These are phyloP conservation scores for Agrilus biguttatus DNA, from an alignment of 2,888 invertebrate species.

Conservation along the genomic window DNA sequence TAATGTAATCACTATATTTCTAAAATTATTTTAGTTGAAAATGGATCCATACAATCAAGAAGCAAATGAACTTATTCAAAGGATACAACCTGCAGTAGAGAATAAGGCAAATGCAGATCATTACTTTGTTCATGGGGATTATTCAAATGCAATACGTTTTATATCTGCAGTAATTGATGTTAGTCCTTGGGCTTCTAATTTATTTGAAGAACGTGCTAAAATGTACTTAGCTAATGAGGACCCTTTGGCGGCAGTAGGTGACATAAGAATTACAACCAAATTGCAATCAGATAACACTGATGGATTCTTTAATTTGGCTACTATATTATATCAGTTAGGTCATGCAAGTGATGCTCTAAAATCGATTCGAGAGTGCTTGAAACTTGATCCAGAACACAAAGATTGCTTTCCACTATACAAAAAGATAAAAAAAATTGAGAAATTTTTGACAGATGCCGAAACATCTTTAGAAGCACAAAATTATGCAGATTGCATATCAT, in stretches of 20 bases:
- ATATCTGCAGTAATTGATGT: conserved; percentile 57
- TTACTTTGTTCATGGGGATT: conserved; percentile 41
- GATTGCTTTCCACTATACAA: conserved; percentile 93
- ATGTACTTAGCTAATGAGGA: conserved; percentile 69
- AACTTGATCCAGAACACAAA: conserved; percentile 94
- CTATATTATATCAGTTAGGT: conserved; percentile 77
- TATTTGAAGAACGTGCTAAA: conserved; percentile 77
- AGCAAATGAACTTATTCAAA: conserved; percentile 52
- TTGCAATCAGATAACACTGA: conserved; percentile 83
- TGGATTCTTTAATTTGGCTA: conserved; percentile 70
- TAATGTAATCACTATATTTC: not conserved
- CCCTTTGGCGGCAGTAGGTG: conserved; percentile 73
- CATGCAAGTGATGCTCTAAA: conserved; percentile 82
- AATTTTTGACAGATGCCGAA: conserved; percentile 57
- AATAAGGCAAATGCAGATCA: conserved; percentile 51
- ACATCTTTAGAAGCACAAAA: conserved; percentile 43
- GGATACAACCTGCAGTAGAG: conserved; percentile 47
- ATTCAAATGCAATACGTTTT: conserved; percentile 43
- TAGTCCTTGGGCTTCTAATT: conserved; percentile 77
- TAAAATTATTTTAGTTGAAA: conserved; percentile 35
- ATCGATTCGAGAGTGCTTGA: conserved; percentile 92
- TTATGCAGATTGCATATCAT: conserved; percentile 50
- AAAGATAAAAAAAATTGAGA: conserved; percentile 85
- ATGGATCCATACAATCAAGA: conserved; percentile 66
- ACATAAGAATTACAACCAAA: conserved; percentile 80